Conservation (phyloP, 2,797 vertebrate species). For the Hephaestus fuliginosus region DNA sequence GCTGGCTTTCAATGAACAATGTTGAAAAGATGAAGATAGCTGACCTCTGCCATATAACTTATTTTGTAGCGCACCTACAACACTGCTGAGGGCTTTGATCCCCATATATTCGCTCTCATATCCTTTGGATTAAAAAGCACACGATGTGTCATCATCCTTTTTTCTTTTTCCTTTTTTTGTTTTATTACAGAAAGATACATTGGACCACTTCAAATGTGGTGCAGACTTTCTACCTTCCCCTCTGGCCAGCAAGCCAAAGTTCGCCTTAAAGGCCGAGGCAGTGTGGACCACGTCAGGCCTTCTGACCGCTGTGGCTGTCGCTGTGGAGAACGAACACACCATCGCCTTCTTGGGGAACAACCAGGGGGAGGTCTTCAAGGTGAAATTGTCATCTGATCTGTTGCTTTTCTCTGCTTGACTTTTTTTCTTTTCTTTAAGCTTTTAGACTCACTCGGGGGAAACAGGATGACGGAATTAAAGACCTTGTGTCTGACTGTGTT, state of each 20-base stretch:
- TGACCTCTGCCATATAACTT: not conserved
- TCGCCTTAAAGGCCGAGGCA: slow-evolving; percentile 74
- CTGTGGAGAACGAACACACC: slow-evolving; percentile 91
- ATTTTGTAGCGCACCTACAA: not conserved
- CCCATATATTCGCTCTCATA: not conserved
- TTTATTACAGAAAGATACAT: slow-evolving; percentile 73
- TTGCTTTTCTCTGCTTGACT: slow-evolving; percentile 33
- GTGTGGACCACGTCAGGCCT: slow-evolving; percentile 78
- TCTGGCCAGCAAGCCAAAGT: slow-evolving; percentile 89
- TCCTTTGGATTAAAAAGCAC: not conserved
- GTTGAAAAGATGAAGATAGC: too few relatives aligned
- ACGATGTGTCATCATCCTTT: not conserved
- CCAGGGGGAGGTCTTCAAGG: slow-evolving; percentile 92
- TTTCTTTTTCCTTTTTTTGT: slow-evolving; percentile 9
- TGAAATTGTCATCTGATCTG: slow-evolving; percentile 67
- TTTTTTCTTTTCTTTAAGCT: not conserved
- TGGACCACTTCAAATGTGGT: slow-evolving; percentile 80
- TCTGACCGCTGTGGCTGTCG: slow-evolving; percentile 90
- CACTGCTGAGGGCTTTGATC: not conserved
- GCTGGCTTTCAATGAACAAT: not conserved
- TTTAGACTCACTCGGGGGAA: slow-evolving; percentile 18
- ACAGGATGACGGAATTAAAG: not conserved
- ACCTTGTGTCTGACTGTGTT: slow-evolving; percentile 14
- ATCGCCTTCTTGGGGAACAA: slow-evolving; percentile 93
- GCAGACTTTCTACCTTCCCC: slow-evolving; percentile 90